A percentile compares a stretch with the other conserved stretches of the same genome.
phyloP scores from a whole-genome alignment of 1,140 invertebrate species.

The Ceratosolen fusciceps region DNA sequence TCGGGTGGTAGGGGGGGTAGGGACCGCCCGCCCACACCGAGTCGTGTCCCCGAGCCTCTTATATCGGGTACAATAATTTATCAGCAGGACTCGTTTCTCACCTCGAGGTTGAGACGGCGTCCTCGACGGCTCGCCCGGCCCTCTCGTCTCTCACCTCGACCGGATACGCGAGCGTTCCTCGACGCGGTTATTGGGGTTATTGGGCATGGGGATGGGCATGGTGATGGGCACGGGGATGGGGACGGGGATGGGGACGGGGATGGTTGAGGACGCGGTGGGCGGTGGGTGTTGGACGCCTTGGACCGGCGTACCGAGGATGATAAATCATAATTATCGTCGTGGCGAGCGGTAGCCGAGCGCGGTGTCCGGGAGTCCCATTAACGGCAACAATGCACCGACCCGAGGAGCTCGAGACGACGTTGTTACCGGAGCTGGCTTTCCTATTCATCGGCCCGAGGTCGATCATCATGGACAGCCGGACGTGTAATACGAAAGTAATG shows the following conservation, averaged over 20 bases:
- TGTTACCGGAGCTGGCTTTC: constrained; percentile 55
- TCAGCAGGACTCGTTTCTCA: no score
- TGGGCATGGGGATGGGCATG: constrained; percentile 2
- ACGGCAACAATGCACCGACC: constrained; percentile 64
- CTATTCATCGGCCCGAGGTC: constrained; percentile 43
- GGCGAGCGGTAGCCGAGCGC: constrained; percentile 59
- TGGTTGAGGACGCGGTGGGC: neutral
- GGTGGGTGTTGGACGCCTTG: constrained; percentile 56
- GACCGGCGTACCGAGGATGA: constrained; percentile 58
- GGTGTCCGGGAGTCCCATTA: constrained; percentile 64
- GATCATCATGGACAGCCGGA: constrained; percentile 33
- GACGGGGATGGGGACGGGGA: no score
- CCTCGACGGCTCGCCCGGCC: neutral
- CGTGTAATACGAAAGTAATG: constrained; percentile 45
- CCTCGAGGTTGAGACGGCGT: no score
- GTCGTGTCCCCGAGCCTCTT: no score
- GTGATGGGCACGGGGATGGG: neutral
- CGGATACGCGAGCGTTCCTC: neutral
- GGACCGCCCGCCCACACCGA: no score
- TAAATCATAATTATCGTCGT: constrained; percentile 69
- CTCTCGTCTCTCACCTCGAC: neutral
- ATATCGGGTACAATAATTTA: no score
- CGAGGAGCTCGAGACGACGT: constrained; percentile 59
- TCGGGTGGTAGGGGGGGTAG: no score
- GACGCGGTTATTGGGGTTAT: neutral